Percentiles rank a stretch among this genome's conserved stretches.
phyloP scores from a whole-genome alignment of 2,888 invertebrate genomes.

The Drosophila tanythrix region DNA sequence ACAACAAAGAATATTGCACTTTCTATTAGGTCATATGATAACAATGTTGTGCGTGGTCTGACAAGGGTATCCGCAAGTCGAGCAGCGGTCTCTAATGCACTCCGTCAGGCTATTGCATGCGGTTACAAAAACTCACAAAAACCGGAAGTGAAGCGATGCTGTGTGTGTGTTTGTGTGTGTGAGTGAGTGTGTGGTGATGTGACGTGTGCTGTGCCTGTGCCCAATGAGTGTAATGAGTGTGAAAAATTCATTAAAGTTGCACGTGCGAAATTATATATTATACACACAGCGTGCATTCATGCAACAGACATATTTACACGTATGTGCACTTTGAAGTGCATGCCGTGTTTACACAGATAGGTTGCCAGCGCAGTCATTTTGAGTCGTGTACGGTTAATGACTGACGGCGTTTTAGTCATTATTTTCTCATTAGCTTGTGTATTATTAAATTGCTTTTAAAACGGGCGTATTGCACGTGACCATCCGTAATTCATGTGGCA shows the following conservation, averaged over 20 bases:
- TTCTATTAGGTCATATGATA: neutral
- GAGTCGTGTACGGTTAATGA: slow-evolving; percentile 54
- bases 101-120: slow-evolving; percentile 23
- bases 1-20: no score
- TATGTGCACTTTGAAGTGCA: slow-evolving; percentile 69
- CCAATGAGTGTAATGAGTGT: slow-evolving; percentile 72
- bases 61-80: neutral
- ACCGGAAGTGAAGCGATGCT: slow-evolving; percentile 47
- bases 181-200: slow-evolving; percentile 27
- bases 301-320: neutral
- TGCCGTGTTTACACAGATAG: slow-evolving; percentile 18
- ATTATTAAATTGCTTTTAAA: slow-evolving; percentile 54
- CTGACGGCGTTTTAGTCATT: slow-evolving; percentile 52
- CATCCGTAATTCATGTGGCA: slow-evolving; percentile 6
- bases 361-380: slow-evolving; percentile 23
- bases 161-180: neutral
- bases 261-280: slow-evolving; percentile 67
- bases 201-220: slow-evolving; percentile 15
- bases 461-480: neutral
- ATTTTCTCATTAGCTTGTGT: slow-evolving; percentile 50
- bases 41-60: no score
- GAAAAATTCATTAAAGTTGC: slow-evolving; percentile 80
- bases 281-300: neutral
- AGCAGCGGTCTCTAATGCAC: neutral
- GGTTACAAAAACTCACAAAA: slow-evolving; percentile 51